Evolutionary conservation across 2,113 vertebrate species (phyloP), one percentile per base, ranked within the genome.

Genomic region (Sebastes fasciatus): DNA sequence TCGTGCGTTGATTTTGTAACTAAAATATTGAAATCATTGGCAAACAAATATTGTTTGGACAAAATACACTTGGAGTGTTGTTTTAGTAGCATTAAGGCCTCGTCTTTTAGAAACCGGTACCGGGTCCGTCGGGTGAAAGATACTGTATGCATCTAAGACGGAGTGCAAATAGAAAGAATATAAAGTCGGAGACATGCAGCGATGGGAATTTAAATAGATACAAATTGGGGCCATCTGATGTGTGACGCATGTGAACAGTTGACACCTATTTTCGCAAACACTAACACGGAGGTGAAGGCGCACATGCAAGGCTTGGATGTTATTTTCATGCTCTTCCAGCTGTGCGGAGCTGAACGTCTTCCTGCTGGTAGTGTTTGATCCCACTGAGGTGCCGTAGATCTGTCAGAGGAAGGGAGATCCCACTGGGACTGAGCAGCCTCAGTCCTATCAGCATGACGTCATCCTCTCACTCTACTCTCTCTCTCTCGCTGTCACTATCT

Each of bases 281-380:
- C 80, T 57, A 51, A 52, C 55, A 48, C 5, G 26, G 66, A 76
- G 57, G 42, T 55, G 21, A 76, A 34, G 17, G 17, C 68, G 62
- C 43, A 68, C 73, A 58, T 21, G 48, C 43, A 61, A 68, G 62
- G 60, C 87, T 86, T 55, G 66, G 86, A 86, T 89, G 88, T 78
- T 89, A 82, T 92, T 91, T 83, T 68, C 79, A 86, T 74, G 83
- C 87, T 88, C 81, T 52, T 82, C 79, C 88, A 89, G 88, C 89
- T 82, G 91, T 87, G 89, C 45, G 1, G 45, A 88, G 86, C 82
- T 74, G 70, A 79, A 82, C 76, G 80, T 82, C 80, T 84, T 88
- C 90, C 88, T 79, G 91, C 86, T 77, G 89, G 49, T 84, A 80
- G 77, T 49, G 82, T 94, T 93, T 92, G 92, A 94, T 94, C 88